Base-by-base conservation (phyloP, 1,140 invertebrate species). In the Leptinotarsa undecemlineata region DNA sequence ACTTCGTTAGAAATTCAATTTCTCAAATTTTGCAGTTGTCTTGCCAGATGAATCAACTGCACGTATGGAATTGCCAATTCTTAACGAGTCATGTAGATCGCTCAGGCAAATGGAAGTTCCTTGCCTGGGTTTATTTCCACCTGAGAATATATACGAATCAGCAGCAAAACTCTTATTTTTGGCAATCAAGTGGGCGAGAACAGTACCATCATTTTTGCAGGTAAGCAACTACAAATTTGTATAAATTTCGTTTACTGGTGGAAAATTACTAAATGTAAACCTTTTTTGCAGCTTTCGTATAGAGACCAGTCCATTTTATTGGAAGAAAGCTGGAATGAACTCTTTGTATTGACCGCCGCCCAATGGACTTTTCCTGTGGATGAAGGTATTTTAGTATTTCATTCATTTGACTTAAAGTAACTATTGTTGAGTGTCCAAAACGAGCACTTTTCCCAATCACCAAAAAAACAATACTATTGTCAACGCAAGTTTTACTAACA, bases 321-420 rank as follows among this genome's bases (percentile, higher is more conserved):
- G 51, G 91, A 93, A 75, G 91, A 92, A 78, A 90, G 92, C 21
- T 96, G 95, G 95, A 90, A 90, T 75, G 94, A 96, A 80, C 84
- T 96, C n/a, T 96, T 96, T 81, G 88, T 96, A 0, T 82, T 96
- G 4, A 94, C 91, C 21, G 91, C 93, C 3, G 92, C 94, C 1
- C 94, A 96, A 81, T 94, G 92, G 90, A 89, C 90, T 15, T 88
- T 94, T 71, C 89, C 90, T 3, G 88, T 95, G 13, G 91, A 94
- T 69, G 91, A 94, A 87, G 89, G 91, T 91, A 83, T n/a, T 42
- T 2, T 3, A 42, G 33, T 42, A 42, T 42, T 42, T 42, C 33
- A 42, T 42, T 42, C 11, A 42, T 42, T 42, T 42, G 33, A 42
- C 8, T 42, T 0, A 11, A 42, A 42, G 33, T 42, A 42, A 42